A percentile compares a stretch with the other conserved stretches of the same genome.
phyloP scores from a whole-genome alignment of 2,888 invertebrate genomes.

The Eupeodes luniger region DNA sequence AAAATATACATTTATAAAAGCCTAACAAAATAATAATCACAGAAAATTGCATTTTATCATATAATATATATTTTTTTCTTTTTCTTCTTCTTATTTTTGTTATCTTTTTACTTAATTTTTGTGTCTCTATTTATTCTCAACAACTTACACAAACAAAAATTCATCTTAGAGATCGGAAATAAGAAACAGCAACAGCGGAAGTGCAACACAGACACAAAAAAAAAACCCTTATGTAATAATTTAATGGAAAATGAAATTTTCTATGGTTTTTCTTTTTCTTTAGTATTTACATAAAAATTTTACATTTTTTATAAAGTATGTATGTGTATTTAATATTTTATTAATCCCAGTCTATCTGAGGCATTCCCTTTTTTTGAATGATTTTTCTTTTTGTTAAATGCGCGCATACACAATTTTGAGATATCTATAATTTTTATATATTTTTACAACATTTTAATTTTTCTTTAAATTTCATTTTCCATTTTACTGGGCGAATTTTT shows the following conservation, averaged over 20 bases:
- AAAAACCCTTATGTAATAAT: constrained; percentile 11
- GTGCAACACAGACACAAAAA: constrained; percentile 47
- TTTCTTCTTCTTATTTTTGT: constrained; percentile 2
- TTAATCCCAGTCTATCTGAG: constrained; percentile 62
- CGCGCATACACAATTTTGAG: constrained; percentile 30
- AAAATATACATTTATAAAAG: constrained; percentile 70
- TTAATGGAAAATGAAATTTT: constrained; percentile 39
- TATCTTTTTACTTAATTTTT: constrained; percentile 16
- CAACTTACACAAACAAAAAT: constrained; percentile 37
- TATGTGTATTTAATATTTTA: constrained; percentile 26
- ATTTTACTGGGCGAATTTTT: constrained; percentile 71
- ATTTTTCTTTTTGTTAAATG: constrained; percentile 8
- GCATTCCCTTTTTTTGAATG: constrained; percentile 17
- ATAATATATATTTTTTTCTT: constrained; percentile 39
- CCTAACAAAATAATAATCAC: constrained; percentile 76
- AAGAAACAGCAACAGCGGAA: constrained; percentile 47
- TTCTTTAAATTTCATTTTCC: constrained; percentile 18
- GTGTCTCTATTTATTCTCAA: constrained; percentile 10
- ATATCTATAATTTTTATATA: not conserved
- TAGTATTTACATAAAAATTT: constrained; percentile 57
- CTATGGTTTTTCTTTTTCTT: not conserved
- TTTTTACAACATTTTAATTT: constrained; percentile 24
- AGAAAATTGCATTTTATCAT: constrained; percentile 75
- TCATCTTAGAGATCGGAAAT: constrained; percentile 62
- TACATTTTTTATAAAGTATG: not conserved